phyloP scores from a whole-genome alignment of 1,140 invertebrate species.

The Zelostemma sp. region DNA sequence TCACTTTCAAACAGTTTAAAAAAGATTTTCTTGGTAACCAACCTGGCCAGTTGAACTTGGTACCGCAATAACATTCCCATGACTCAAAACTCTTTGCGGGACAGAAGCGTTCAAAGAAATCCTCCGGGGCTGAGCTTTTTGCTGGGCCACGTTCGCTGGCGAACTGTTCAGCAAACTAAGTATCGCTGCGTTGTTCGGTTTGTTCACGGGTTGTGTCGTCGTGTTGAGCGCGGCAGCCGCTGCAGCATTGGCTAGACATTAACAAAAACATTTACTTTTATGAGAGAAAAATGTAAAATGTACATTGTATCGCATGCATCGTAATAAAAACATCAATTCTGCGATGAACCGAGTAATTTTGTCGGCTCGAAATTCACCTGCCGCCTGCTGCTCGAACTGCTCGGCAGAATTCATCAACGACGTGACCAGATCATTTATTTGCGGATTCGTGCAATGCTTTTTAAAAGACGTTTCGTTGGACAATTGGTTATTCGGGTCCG shows the following conservation, averaged over 20 bases:
- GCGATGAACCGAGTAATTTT: background rate
- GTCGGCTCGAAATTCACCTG: constrained; percentile 57
- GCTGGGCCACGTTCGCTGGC: constrained; percentile 72
- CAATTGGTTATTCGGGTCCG: constrained; percentile 57
- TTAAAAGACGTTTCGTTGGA: constrained; percentile 72
- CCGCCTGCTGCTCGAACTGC: constrained; percentile 80
- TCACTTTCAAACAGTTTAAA: too few relatives aligned
- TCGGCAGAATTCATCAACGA: constrained; percentile 85
- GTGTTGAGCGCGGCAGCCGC: constrained; percentile 71
- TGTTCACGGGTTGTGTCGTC: constrained; percentile 64
- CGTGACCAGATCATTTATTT: constrained; percentile 81
- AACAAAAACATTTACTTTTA: constrained; percentile 11
- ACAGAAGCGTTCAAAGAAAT: constrained; percentile 65
- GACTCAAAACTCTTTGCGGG: constrained; percentile 63
- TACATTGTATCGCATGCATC: background rate
- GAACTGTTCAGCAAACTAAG: constrained; percentile 81
- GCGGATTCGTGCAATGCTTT: constrained; percentile 78
- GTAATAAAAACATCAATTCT: background rate
- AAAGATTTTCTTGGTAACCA: too few relatives aligned
- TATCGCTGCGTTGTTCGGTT: constrained; percentile 77
- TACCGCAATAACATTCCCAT: constrained; percentile 67
- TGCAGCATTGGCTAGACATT: constrained; percentile 49
- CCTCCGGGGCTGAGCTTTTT: constrained; percentile 61
- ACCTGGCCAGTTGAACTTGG: constrained; percentile 66
- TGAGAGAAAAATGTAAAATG: background rate